Conservation (phyloP, 2,797 vertebrate genomes). For the Tapera naevia region DNA sequence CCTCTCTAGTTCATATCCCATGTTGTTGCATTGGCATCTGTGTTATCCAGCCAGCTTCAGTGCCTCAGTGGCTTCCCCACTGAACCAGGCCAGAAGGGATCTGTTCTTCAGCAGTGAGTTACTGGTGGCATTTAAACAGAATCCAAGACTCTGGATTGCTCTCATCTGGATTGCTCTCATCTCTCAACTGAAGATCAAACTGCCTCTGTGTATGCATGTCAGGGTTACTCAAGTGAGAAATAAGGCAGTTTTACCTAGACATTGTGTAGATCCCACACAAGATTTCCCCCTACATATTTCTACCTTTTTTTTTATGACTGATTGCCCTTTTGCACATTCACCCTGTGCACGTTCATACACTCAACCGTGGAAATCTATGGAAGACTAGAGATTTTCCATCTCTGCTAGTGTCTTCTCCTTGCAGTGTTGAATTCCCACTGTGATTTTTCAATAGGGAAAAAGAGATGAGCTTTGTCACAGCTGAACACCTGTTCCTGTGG, state of each 20-base stretch:
- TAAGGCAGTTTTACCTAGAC: not conserved
- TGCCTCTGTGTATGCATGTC: not conserved
- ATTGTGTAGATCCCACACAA: not conserved
- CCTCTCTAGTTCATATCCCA: not conserved
- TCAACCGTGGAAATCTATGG: not conserved
- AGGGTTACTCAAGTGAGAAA: not conserved
- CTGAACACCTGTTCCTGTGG: not conserved
- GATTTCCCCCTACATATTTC: not conserved
- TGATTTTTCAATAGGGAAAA: not conserved
- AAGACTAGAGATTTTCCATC: not conserved
- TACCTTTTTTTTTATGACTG: not conserved
- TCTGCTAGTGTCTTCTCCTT: not conserved
- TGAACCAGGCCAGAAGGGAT: not conserved
- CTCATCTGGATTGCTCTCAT: too few species aligned
- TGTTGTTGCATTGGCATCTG: not conserved
- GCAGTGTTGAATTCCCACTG: not conserved
- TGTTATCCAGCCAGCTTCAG: not conserved
- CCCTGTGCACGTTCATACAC: not conserved
- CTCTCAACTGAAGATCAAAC: not conserved
- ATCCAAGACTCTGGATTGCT: not conserved
- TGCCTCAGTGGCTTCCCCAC: not conserved
- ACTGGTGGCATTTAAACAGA: not conserved
- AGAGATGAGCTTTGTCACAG: not conserved
- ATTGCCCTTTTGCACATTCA: not conserved
- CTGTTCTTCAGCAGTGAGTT: not conserved